Percentiles rank a stretch among this genome's conserved stretches.
Evolutionary conservation across 2,797 vertebrate species (phyloP).

Genomic region (Paedocypris micromegethes): DNA sequence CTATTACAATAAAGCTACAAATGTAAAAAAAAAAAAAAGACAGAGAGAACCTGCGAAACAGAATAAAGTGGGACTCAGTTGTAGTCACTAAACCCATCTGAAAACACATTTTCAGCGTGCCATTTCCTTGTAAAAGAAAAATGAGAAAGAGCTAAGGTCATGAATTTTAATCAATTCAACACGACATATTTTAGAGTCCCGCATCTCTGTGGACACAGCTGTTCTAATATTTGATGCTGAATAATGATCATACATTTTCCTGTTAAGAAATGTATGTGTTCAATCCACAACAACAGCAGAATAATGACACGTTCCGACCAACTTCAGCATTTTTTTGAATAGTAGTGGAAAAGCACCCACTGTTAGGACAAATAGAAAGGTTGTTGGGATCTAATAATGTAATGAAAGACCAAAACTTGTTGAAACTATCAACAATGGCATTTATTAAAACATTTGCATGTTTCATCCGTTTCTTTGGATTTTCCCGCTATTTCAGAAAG

Average conservation of each 20-base stretch:
- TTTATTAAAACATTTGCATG: constrained; percentile 65
- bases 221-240: constrained; percentile 59
- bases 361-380: no score
- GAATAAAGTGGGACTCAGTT: constrained; percentile 70
- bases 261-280: not conserved
- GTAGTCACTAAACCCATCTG: constrained; percentile 75
- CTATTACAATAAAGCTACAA: constrained; percentile 64
- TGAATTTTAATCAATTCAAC: constrained; percentile 67
- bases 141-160: constrained; percentile 65
- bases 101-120: constrained; percentile 72
- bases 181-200: constrained; percentile 56
- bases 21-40: constrained; percentile 62
- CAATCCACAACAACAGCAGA: no score
- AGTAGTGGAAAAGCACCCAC: no score
- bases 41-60: constrained; percentile 49
- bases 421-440: constrained; percentile 62
- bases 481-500: constrained; percentile 51
- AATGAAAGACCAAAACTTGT: constrained; percentile 45
- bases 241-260: constrained; percentile 53
- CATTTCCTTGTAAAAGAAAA: constrained; percentile 66
- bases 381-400: no score
- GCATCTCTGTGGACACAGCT: constrained; percentile 56
- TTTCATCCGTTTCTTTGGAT: constrained; percentile 60
- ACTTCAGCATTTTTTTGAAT: no score
- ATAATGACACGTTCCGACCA: no score